Evolutionary conservation across 2,797 vertebrate genomes (phyloP), one percentile per base, ranked within the genome.

Genomic region (Philypnodon macrostomus): DNA sequence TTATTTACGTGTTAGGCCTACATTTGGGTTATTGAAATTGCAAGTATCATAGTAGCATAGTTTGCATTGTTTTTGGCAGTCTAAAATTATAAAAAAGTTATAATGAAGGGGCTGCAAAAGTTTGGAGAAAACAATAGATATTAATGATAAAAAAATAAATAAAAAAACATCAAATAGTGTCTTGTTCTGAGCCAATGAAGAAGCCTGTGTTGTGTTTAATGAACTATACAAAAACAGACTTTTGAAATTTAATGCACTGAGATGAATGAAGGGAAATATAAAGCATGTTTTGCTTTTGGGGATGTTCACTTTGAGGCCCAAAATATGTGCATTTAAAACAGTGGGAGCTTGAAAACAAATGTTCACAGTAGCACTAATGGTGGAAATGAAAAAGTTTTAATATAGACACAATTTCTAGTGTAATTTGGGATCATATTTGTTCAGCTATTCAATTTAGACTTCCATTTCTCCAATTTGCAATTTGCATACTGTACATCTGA

Each of bases 161-260:
- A 41, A 5, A 21, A 46, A 12, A 13, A 23, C 7, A 47, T 33
- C 31, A 47, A 19, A 44, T 15, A 30, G 26, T 2, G 14, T 13
- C 3, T 11, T 31, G 27, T 46, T 46, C 42, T 30, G 17, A 45
- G 17, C 41, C 27, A 31, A 10, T 32, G 42, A 46, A 12, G 15
- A 46, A 34, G 32, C n/a, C 29, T 31, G 27, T 32, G 42, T 16
- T 24, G 42, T 24, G 44, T 47, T 47, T 47, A 47, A 47, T 47
- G 44, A 33, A 21, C 17, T 30, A 5, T 4, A 14, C n/a, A 47
- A 16, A 47, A 47, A 34, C 30, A 33, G 30, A 34, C 42, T 32
- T 31, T 46, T n/a, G 27, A 31, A 31, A 32, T 46, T 9, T 31
- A n/a, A 46, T 9, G 27, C 16, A 7, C 15, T 9, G 11, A 31